Conservation (phyloP, 1,140 invertebrate genomes). For the Propsilocerus akamusi region DNA sequence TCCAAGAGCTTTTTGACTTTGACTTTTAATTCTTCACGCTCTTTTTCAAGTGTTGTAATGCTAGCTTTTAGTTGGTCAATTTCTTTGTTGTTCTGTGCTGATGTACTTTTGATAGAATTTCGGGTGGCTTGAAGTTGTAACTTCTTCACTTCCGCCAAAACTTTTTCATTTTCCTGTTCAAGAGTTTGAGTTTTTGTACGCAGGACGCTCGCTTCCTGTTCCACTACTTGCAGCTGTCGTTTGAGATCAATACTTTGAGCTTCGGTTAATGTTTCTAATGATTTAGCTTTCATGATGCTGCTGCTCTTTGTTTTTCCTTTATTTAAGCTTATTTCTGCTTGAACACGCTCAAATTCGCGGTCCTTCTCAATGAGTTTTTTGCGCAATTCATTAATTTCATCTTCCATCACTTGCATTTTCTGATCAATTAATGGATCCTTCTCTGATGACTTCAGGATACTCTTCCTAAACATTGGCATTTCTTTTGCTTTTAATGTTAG, state of each 20-base stretch:
- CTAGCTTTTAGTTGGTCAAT: constrained; percentile 13
- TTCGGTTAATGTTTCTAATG: constrained; percentile 21
- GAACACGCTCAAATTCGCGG: constrained; percentile 53
- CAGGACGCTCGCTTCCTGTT: constrained; percentile 48
- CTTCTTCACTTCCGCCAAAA: constrained; percentile 49
- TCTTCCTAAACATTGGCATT: constrained; percentile 14
- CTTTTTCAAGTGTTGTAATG: constrained; percentile 12
- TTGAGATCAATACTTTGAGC: constrained; percentile 40
- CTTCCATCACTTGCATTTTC: constrained; percentile 48
- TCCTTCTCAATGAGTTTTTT: constrained; percentile 70
- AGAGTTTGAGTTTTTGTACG: constrained; percentile 39
- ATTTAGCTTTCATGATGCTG: constrained; percentile 38
- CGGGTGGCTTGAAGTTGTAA: constrained; percentile 24
- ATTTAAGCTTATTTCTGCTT: constrained; percentile 42
- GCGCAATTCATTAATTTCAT: constrained; percentile 48
- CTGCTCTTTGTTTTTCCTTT: constrained; percentile 39
- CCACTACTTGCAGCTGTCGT: constrained; percentile 48
- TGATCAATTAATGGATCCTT: constrained; percentile 35
- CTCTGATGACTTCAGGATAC: constrained; percentile 19
- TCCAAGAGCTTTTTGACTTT: constrained; percentile 17
- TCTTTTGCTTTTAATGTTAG: constrained; percentile 24
- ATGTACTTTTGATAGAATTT: constrained; percentile 4
- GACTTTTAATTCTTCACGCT: constrained; percentile 15
- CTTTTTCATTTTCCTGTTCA: constrained; percentile 55
- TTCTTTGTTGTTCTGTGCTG: background rate